Percentiles rank a stretch among this genome's conserved stretches.
Evolutionary conservation across 1,140 invertebrate genomes (phyloP).

Genomic region (Drosophila tani): DNA sequence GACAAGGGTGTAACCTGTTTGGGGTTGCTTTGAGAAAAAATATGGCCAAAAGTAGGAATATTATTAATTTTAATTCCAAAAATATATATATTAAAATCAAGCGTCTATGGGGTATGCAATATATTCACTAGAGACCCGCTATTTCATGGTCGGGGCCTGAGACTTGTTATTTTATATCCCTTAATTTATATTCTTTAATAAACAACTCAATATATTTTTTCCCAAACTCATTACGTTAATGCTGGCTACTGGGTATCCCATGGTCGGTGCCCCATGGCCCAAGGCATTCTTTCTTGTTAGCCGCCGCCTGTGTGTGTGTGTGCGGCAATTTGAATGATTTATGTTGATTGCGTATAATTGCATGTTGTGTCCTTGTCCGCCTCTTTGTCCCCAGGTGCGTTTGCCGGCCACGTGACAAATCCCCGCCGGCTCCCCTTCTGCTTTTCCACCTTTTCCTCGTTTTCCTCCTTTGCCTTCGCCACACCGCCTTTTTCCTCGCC

Average conservation of each 20-base stretch:
- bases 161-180: too few species aligned
- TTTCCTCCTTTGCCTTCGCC: not conserved
- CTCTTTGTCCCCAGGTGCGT: conserved; percentile 46
- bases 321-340: conserved; percentile 80
- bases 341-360: conserved; percentile 82
- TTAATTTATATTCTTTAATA: too few species aligned
- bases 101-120: too few species aligned
- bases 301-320: conserved; percentile 4
- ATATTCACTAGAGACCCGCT: too few species aligned
- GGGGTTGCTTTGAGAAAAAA: not conserved
- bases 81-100: too few species aligned
- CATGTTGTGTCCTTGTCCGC: conserved; percentile 68
- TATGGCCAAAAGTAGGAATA: too few species aligned
- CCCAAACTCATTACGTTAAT: not conserved
- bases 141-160: too few species aligned
- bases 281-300: conserved; percentile 13
- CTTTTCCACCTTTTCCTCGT: not conserved
- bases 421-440: not conserved
- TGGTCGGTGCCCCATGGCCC: not conserved
- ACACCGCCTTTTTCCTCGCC: not conserved
- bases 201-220: not conserved
- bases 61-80: too few species aligned
- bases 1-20: not conserved
- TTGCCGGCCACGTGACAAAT: conserved; percentile 44
- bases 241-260: not conserved